Evolutionary conservation across 2,113 vertebrate genomes (phyloP).

Genomic region (Caranx melampygus): DNA sequence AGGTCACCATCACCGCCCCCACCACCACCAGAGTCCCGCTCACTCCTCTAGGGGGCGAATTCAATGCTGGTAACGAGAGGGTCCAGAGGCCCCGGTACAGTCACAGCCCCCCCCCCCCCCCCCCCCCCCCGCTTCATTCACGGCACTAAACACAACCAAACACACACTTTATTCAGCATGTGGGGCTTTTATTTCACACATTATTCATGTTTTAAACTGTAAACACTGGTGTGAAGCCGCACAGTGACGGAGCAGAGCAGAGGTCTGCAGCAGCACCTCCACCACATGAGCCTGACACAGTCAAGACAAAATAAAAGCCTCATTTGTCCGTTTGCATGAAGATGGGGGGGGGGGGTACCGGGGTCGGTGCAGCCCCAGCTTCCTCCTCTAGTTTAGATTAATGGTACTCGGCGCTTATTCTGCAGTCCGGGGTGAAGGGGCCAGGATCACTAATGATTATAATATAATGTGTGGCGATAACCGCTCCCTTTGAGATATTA

Average conservation of each 20-base stretch:
- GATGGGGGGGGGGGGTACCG: not conserved
- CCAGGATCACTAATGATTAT: conserved; percentile 87
- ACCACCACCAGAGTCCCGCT: not conserved
- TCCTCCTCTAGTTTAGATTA: conserved; percentile 81
- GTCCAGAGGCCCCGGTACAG: not conserved
- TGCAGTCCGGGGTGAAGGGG: conserved; percentile 85
- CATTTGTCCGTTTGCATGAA: not conserved
- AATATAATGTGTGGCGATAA: conserved; percentile 87
- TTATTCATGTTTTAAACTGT: too few relatives aligned
- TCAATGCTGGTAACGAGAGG: conserved; percentile 33
- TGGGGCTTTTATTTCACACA: too few relatives aligned
- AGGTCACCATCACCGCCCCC: conserved; percentile 6
- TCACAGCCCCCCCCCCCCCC: not conserved
- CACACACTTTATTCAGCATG: too few relatives aligned
- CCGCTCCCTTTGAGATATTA: conserved; percentile 86
- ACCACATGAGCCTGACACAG: too few relatives aligned
- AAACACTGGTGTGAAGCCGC: too few relatives aligned
- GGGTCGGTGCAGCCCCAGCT: conserved; percentile 51
- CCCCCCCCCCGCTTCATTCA: too few relatives aligned
- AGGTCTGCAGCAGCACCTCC: too few relatives aligned
- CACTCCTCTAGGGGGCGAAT: conserved; percentile 70
- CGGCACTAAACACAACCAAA: too few relatives aligned
- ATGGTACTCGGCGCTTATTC: conserved; percentile 81
- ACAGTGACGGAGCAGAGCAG: too few relatives aligned
- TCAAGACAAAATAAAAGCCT: too few relatives aligned